Evolutionary conservation across 2,888 invertebrate genomes (phyloP).

Genomic region (Capitulum mitella): DNA sequence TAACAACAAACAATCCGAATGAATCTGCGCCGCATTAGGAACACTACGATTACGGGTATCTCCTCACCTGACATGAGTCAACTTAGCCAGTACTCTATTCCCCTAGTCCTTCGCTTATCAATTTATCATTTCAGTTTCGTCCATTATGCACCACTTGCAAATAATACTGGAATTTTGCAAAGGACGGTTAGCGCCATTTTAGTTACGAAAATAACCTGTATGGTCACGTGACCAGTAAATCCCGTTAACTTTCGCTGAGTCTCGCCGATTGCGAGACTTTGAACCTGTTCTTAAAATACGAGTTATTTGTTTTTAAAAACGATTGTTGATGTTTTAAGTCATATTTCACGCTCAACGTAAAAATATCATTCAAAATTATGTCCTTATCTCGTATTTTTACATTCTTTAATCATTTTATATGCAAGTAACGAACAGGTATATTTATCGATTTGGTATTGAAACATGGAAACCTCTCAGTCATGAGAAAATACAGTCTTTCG

Average conservation of each 20-base stretch:
- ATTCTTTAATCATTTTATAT: too few species aligned
- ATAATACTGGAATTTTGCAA: constrained; percentile 22
- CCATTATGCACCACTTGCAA: neutral
- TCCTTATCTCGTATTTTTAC: too few species aligned
- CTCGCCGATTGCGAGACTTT: neutral
- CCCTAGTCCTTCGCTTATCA: neutral
- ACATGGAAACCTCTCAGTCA: too few species aligned
- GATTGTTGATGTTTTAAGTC: neutral
- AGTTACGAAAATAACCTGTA: constrained; percentile 24
- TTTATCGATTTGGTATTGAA: too few species aligned
- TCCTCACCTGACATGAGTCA: neutral
- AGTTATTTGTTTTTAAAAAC: neutral
- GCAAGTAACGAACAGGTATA: too few species aligned
- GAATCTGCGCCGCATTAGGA: neutral
- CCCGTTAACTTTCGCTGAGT: constrained; percentile 17
- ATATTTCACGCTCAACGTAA: too few species aligned
- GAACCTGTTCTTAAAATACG: neutral
- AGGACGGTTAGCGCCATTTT: constrained; percentile 26
- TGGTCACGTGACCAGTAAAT: constrained; percentile 23
- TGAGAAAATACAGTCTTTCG: too few species aligned
- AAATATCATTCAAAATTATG: too few species aligned
- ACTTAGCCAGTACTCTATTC: neutral
- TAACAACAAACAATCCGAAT: neutral
- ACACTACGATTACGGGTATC: neutral
- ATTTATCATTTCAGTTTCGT: neutral